Evolutionary conservation across 2,797 vertebrate species (phyloP).

Genomic region (Megalops cyprinoides): DNA sequence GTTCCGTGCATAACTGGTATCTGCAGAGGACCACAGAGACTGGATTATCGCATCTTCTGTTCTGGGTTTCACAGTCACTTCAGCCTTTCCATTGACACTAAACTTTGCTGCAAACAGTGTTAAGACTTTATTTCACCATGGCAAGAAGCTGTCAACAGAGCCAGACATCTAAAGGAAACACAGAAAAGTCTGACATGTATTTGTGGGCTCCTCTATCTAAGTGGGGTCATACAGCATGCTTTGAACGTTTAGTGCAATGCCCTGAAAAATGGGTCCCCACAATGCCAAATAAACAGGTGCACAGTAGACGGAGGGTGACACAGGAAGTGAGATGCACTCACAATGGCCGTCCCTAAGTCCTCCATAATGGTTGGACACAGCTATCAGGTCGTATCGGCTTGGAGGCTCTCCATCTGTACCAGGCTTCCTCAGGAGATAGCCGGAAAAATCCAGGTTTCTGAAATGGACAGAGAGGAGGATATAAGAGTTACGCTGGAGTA

Average conservation of each 20-base stretch:
- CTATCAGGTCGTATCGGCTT: constrained; percentile 86
- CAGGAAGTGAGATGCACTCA: constrained; percentile 52
- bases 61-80: not conserved
- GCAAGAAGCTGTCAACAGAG: not conserved
- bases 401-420: constrained; percentile 69
- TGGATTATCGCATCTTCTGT: not conserved
- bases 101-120: not conserved
- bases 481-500: not conserved
- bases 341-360: constrained; percentile 87
- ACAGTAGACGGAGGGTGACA: not conserved
- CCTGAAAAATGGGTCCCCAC: too few species aligned
- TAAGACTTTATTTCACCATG: not conserved
- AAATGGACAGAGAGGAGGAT: constrained; percentile 18
- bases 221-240: not conserved
- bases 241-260: too few species aligned
- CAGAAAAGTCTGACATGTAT: not conserved
- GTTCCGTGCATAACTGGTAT: constrained; percentile 85
- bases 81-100: not conserved
- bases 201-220: not conserved
- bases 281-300: not conserved
- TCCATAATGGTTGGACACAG: constrained; percentile 88
- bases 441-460: constrained; percentile 84
- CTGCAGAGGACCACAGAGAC: constrained; percentile 53
- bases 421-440: constrained; percentile 78
- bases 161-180: not conserved